Base-by-base conservation (phyloP, 2,113 vertebrate species). In the Amphiprion percula region DNA sequence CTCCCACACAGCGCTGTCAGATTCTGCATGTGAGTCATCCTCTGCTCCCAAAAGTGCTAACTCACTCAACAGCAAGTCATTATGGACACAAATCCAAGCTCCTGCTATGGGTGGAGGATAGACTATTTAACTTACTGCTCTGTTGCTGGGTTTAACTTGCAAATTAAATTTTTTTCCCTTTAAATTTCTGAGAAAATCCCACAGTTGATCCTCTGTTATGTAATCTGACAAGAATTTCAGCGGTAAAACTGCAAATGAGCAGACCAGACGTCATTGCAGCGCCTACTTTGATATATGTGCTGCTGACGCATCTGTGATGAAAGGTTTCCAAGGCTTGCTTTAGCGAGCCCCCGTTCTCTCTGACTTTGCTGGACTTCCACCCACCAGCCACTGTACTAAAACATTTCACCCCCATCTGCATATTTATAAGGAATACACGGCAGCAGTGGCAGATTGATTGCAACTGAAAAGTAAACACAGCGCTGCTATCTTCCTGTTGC, bases 21-120 rank as follows among this genome's bases (percentile, higher is more conserved):
- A 96, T 89, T 95, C 94, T 0, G 89, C 94, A 2, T 96, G 97
- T 98, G 94, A 47, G 97, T 96, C 61, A 89, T 84, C 55, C 64
- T 81, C 66, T 79, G 67, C 50, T 82, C 60, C 21, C 68, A 44
- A 66, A 78, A 79, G 80, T 52, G 78, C 49, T 65, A 74, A 80
- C 63, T 90, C 88, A 80, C 60, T 83, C 65, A 21, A n/a, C 64
- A 64, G 53, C 37, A 53, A 66, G 30, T 83, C 66, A 69, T 71
- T 49, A 53, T 66, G 53, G 65, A 52, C 68, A 68, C 17, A 75
- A 47, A 53, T 39, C 30, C 21, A 39, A 37, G 64, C 33, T 68
- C 16, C 58, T 28, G 54, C 53, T 9, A 63, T 44, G 61, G 37
- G 19, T 44, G 46, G 24, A 68, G 61, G 26, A 41, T 10, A 44